Base-by-base conservation (phyloP, 2,888 invertebrate species). In the Agelastica alni region DNA sequence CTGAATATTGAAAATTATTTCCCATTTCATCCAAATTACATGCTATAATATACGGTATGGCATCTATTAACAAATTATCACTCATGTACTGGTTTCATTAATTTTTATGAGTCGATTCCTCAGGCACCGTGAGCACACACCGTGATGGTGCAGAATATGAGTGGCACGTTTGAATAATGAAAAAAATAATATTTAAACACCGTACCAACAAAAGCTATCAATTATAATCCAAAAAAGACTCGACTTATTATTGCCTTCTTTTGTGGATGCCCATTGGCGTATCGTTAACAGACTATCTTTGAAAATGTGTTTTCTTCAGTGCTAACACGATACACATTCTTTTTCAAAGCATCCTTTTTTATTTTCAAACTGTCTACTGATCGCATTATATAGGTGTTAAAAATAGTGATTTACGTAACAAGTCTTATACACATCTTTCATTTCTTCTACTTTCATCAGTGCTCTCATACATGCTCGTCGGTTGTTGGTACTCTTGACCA, bases 61-160 rank as follows among this genome's bases (percentile, higher is more conserved):
- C 42, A 28, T 42, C 42, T 26, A 42, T 42, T 42, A 42, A 42
- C 42, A 28, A 42, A 42, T 42, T 42, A 42, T 42, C 42, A 42
- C 42, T 42, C 14, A 42, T 28, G n/a, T 28, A 42, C 26, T 42
- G 36, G 36, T 36, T 36, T 36, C 36, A 36, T 36, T 36, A 36
- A 36, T 36, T 36, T 36, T 36, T 36, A 17, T 36, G 17, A 36
- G 17, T 16, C 36, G 17, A 36, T 17, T 17, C 17, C 16, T 17
- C 17, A 10, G 16, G 36, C 17, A 36, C 16, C 34, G 7, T 34
- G 14, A 34, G 34, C 34, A 34, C 16, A 13, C 16, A 34, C 16
- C 7, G 18, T 37, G 37, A 37, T 37, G 37, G n/a, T 18, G 37
- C 37, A 37, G 37, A 18, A 37, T n/a, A n/a, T 18, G 37, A 17